Percentiles rank a stretch among this genome's conserved stretches.
Evolutionary conservation across 2,888 invertebrate genomes (phyloP).

Genomic region (Drosophila cracens): DNA sequence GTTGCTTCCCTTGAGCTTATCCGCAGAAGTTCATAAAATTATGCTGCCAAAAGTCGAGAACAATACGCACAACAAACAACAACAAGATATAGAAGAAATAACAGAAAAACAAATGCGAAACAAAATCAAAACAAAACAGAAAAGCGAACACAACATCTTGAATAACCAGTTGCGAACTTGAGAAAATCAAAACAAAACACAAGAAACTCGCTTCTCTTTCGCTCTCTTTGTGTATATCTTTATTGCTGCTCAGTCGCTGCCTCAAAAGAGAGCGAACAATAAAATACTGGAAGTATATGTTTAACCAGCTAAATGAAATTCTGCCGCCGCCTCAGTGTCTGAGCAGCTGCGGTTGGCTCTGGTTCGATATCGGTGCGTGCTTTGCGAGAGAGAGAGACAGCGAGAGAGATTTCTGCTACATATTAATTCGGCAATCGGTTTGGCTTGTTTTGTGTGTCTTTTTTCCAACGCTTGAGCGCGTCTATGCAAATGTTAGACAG

Average conservation of each 20-base stretch:
- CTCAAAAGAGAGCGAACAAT: slow-evolving; percentile 19
- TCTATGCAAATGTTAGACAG: slow-evolving; percentile 53
- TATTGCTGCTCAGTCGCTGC: slow-evolving; percentile 1
- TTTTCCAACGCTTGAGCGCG: slow-evolving; percentile 39
- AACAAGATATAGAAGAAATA: slow-evolving; percentile 20
- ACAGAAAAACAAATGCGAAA: slow-evolving; percentile 40
- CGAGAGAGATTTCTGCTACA: background rate
- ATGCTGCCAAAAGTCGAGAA: slow-evolving; percentile 8
- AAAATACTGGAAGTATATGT: slow-evolving; percentile 61
- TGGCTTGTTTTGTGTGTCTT: slow-evolving; percentile 3
- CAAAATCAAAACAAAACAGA: slow-evolving; percentile 49
- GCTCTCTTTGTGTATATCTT: background rate
- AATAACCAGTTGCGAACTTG: slow-evolving; percentile 70
- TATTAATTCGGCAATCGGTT: slow-evolving; percentile 35
- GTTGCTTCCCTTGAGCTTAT: background rate
- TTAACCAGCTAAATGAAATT: slow-evolving; percentile 21
- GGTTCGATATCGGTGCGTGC: slow-evolving; percentile 7
- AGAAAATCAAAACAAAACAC: slow-evolving; percentile 74
- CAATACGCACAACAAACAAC: slow-evolving; percentile 13
- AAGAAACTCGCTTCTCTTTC: slow-evolving; percentile 40
- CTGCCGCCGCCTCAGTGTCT: slow-evolving; percentile 68
- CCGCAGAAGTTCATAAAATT: slow-evolving; percentile 6
- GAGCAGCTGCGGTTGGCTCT: slow-evolving; percentile 58
- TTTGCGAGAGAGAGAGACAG: background rate
- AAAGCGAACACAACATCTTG: slow-evolving; percentile 37